Evolutionary conservation across 2,797 vertebrate genomes (phyloP).

Genomic region (Spinibarbus caldwelli): DNA sequence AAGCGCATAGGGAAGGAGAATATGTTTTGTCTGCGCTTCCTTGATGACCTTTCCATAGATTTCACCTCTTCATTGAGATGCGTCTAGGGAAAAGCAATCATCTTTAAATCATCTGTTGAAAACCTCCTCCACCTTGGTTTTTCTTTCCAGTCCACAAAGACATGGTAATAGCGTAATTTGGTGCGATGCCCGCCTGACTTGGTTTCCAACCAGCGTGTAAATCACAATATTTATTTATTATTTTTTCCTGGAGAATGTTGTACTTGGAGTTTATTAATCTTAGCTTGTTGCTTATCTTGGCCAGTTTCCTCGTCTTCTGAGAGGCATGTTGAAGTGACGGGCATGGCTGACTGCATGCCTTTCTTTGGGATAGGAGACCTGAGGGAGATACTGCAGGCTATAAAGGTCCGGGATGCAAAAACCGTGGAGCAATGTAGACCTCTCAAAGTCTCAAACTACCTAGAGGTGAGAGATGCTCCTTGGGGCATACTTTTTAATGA

Average conservation of each 20-base stretch:
- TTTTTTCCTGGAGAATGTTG: constrained; percentile 82
- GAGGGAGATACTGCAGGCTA: constrained; percentile 89
- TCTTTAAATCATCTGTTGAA: constrained; percentile 69
- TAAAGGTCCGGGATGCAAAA: constrained; percentile 82
- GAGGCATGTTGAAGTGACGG: constrained; percentile 88
- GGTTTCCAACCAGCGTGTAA: constrained; percentile 73
- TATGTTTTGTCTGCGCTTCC: neutral
- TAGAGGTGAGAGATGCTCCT: constrained; percentile 82
- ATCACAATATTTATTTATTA: constrained; percentile 85
- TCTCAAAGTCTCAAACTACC: constrained; percentile 91
- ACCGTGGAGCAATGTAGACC: constrained; percentile 88
- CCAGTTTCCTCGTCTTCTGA: constrained; percentile 79
- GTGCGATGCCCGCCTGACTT: constrained; percentile 76
- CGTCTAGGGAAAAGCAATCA: constrained; percentile 43
- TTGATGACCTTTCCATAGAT: constrained; percentile 51
- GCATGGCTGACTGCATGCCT: constrained; percentile 88
- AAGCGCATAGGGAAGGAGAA: neutral
- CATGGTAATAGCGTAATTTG: constrained; percentile 83
- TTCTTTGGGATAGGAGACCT: constrained; percentile 93
- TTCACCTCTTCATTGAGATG: constrained; percentile 44
- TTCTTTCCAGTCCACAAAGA: constrained; percentile 77
- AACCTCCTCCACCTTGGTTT: constrained; percentile 67
- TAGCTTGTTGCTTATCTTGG: constrained; percentile 78
- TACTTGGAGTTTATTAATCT: constrained; percentile 78
- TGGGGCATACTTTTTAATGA: neutral